Percentiles rank a stretch among this genome's conserved stretches.
Evolutionary conservation across 2,113 vertebrate genomes (phyloP).

Genomic region (Arothron firmamentum): DNA sequence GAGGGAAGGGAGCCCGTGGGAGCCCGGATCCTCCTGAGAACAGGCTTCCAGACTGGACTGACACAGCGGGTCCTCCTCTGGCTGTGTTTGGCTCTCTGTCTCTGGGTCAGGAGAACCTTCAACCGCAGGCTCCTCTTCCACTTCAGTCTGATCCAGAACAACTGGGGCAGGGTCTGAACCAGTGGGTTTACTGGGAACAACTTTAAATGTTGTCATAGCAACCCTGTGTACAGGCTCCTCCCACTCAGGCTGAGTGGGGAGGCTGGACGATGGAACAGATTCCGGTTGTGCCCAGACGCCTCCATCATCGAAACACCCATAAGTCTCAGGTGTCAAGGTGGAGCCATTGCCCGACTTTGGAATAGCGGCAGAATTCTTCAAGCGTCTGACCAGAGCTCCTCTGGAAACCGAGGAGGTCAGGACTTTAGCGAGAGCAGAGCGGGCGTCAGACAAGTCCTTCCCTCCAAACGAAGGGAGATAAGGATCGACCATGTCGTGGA

Average conservation of each 20-base stretch:
- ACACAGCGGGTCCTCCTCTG: not conserved
- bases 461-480: slow-evolving; percentile 24
- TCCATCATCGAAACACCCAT: not conserved
- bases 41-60: not conserved
- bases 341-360: slow-evolving; percentile 7
- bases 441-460: slow-evolving; percentile 39
- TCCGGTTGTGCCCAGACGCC: not conserved
- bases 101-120: not conserved
- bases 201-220: slow-evolving; percentile 87
- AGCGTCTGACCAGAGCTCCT: slow-evolving; percentile 28
- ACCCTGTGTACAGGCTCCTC: slow-evolving; percentile 79
- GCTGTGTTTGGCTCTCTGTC: not conserved
- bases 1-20: not conserved
- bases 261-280: not conserved
- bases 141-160: slow-evolving; percentile 1
- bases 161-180: slow-evolving; percentile 46
- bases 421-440: slow-evolving; percentile 53
- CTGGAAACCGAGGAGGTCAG: slow-evolving; percentile 51
- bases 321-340: not conserved
- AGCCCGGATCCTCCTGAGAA: not conserved
- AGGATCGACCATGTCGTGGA: not conserved
- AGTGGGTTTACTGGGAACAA: slow-evolving; percentile 76
- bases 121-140: not conserved
- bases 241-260: slow-evolving; percentile 69
- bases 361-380: slow-evolving; percentile 31